Evolutionary conservation across 2,888 invertebrate species (phyloP), one percentile per base, ranked within the genome.

Genomic region (Ochropleura plecta): DNA sequence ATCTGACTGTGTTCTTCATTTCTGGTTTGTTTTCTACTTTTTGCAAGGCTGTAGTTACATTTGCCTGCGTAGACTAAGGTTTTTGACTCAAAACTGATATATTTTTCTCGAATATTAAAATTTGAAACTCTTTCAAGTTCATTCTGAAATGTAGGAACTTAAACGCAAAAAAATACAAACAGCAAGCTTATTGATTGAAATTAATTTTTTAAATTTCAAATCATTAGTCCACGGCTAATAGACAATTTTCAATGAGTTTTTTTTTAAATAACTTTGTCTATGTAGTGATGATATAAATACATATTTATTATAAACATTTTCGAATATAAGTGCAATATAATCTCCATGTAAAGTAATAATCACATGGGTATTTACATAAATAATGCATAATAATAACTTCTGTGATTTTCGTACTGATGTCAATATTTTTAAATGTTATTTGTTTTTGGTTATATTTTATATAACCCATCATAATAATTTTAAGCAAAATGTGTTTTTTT

Each of bases 1-100:
- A 84, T 77, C 74, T 83, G 75, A 81, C 70, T 81, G 76, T 77
- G 70, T 70, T 77, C 70, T 75, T 78, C 59, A 81, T 66, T 72
- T 72, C n/a, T 60, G 57, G 55, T 85, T 76, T 64, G 48, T 76
- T 70, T 76, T 53, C 75, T 69, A 78, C 30, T 73, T 79, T 85
- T 70, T 75, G 30, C 46, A 40, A 42, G 44, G 59, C 81, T 84
- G 16, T 74, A 59, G 62, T 70, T 76, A 77, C 77, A 76, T 77
- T 70, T 81, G 71, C 75, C 62, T 48, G 62, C 40, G 8, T 69
- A 65, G 40, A 40, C 12, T 51, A 64, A 48, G 18, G 20, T 49
- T 40, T 59, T 66, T 20, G 10, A 42, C 16, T 79, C 49, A 53
- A 62, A 71, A 51, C 18, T 42, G 18, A 14, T 62, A 16, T 66